Conservation (phyloP, 2,113 vertebrate species). For the Lota lota region DNA sequence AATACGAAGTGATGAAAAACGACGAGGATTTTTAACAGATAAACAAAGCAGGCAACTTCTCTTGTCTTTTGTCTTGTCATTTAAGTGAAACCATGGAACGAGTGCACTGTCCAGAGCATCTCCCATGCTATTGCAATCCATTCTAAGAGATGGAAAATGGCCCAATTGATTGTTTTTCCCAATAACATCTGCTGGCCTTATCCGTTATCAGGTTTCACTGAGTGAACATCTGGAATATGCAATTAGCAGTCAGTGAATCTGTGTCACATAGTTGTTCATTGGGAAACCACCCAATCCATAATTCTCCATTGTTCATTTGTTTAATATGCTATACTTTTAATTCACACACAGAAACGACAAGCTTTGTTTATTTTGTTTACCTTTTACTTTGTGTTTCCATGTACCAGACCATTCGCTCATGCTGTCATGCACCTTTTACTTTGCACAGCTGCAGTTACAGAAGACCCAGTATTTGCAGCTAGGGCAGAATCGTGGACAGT, state of each 20-base stretch:
- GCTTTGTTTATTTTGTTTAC: conserved; percentile 35
- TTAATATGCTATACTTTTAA: conserved; percentile 8
- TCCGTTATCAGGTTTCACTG: conserved; percentile 37
- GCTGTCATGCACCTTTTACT: conserved; percentile 78
- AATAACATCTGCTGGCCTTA: background rate
- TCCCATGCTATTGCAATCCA: conserved; percentile 14
- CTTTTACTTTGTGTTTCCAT: conserved; percentile 51
- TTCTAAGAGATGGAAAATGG: background rate
- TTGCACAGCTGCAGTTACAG: conserved; percentile 95
- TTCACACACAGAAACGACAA: conserved; percentile 36
- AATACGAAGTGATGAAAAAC: no score
- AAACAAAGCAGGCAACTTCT: no score
- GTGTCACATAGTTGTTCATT: conserved; percentile 18
- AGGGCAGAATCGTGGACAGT: conserved; percentile 96
- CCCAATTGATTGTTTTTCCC: no score
- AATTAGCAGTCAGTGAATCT: conserved; percentile 25
- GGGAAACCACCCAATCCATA: conserved; percentile 37
- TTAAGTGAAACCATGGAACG: conserved; percentile 33
- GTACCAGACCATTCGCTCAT: conserved; percentile 72
- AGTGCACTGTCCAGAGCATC: conserved; percentile 36
- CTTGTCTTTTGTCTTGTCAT: conserved; percentile 18
- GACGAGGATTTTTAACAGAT: no score
- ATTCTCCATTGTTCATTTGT: conserved; percentile 28
- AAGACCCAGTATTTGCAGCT: conserved; percentile 98
- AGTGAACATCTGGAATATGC: conserved; percentile 6